Evolutionary conservation across 2,888 invertebrate genomes (phyloP).

Genomic region (Steromphala cineraria): DNA sequence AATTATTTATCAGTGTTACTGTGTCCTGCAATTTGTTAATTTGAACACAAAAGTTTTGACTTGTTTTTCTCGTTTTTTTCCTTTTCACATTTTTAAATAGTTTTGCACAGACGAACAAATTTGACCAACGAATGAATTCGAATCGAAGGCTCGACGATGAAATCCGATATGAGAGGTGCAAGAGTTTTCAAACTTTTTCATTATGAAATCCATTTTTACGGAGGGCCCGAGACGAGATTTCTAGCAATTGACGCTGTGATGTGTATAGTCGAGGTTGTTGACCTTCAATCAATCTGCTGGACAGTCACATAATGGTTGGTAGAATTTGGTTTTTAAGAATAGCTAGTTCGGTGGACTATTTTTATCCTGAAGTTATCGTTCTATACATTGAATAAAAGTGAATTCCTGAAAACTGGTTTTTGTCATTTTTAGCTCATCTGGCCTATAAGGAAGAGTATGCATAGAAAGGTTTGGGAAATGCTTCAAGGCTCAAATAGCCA

Average conservation of each 20-base stretch:
- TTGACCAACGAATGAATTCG: neutral
- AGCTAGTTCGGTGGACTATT: slow-evolving; percentile 32
- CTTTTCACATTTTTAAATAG: neutral
- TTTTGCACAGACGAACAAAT: neutral
- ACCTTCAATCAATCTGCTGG: too few species aligned
- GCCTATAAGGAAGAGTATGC: too few species aligned
- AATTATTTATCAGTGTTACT: neutral
- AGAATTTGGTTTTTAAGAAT: slow-evolving; percentile 17
- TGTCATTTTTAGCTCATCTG: neutral
- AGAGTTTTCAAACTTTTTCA: too few species aligned
- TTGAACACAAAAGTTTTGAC: neutral
- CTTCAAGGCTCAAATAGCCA: too few species aligned
- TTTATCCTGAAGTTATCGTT: slow-evolving; percentile 36
- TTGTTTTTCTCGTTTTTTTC: neutral
- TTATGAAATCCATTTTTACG: too few species aligned
- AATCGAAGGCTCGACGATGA: neutral
- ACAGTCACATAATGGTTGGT: neutral
- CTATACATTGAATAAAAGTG: slow-evolving; percentile 35
- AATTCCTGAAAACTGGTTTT: slow-evolving; percentile 4
- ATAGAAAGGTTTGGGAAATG: too few species aligned
- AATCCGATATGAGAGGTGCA: too few species aligned
- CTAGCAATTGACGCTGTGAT: too few species aligned
- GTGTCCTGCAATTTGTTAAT: slow-evolving; percentile 14
- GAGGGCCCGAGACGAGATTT: too few species aligned
- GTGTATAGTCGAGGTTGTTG: neutral